These are phyloP conservation scores for Thunnus thynnus DNA, from an alignment of 2,113 vertebrate genomes.

Conservation along the genomic window DNA sequence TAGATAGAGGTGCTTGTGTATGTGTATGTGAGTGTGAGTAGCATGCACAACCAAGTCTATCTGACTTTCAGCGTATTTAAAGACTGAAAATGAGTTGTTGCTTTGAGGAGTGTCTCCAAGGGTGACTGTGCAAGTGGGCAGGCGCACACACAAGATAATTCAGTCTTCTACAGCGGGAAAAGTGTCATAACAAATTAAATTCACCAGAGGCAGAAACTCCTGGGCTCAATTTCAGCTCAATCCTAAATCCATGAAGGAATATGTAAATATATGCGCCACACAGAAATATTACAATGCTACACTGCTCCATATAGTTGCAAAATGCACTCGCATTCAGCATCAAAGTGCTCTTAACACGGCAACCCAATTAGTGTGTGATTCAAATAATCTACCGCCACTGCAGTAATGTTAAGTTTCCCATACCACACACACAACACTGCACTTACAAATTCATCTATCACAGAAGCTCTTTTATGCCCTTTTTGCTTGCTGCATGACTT, in stretches of 20 bases:
- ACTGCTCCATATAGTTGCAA: conserved; percentile 52
- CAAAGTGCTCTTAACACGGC: conserved; percentile 53
- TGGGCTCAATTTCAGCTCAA: conserved; percentile 80
- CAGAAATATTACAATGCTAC: conserved; percentile 68
- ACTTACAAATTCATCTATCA: conserved; percentile 45
- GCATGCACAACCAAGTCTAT: conserved; percentile 17
- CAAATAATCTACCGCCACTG: conserved; percentile 52
- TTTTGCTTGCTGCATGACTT: conserved; percentile 39
- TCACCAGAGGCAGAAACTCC: conserved; percentile 79
- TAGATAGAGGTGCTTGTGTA: conserved; percentile 10
- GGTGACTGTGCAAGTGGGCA: conserved; percentile 70
- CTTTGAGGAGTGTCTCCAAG: conserved; percentile 74
- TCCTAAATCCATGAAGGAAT: conserved; percentile 78
- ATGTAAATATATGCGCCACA: conserved; percentile 78
- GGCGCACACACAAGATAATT: conserved; percentile 68
- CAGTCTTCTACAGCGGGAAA: conserved; percentile 68
- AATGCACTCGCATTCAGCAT: conserved; percentile 62
- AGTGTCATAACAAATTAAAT: conserved; percentile 81
- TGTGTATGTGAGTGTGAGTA: conserved; percentile 19
- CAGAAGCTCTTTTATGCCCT: conserved; percentile 10
- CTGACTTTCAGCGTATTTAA: conserved; percentile 65
- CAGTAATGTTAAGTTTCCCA: conserved; percentile 34
- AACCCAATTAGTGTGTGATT: conserved; percentile 60
- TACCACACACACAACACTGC: conserved; percentile 27
- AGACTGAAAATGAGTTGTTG: conserved; percentile 57